Conservation (phyloP, 2,888 invertebrate genomes). For the Salticus scenicus region DNA sequence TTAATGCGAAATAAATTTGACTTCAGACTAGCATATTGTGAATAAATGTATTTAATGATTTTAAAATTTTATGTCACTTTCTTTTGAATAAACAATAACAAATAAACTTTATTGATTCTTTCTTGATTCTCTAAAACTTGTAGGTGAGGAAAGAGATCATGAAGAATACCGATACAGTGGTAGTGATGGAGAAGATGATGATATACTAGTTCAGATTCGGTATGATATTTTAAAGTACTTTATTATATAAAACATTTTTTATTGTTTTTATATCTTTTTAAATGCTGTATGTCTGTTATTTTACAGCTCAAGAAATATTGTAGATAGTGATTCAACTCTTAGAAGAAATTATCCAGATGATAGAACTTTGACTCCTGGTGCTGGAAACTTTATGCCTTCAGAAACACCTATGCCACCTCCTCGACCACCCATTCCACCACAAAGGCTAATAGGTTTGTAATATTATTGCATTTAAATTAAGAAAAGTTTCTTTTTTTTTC, state of each 20-base stretch:
- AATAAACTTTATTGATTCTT: too few relatives aligned
- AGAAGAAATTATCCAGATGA: slow-evolving; percentile 66
- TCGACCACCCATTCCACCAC: slow-evolving; percentile 69
- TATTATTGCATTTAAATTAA: too few relatives aligned
- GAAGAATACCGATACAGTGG: slow-evolving; percentile 70
- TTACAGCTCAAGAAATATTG: slow-evolving; percentile 53
- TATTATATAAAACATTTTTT: background rate
- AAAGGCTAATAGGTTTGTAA: slow-evolving; percentile 64
- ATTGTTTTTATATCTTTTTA: background rate
- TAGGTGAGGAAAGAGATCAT: slow-evolving; percentile 64
- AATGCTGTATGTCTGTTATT: background rate
- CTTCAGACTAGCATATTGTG: too few relatives aligned
- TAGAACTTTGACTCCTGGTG: slow-evolving; percentile 60
- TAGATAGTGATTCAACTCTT: slow-evolving; percentile 62
- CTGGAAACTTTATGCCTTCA: slow-evolving; percentile 47
- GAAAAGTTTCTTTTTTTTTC: background rate
- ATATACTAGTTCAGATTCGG: slow-evolving; percentile 51
- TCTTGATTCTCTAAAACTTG: too few relatives aligned
- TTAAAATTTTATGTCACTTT: too few relatives aligned
- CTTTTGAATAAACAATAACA: too few relatives aligned
- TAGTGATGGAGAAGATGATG: slow-evolving; percentile 71
- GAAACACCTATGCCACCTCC: slow-evolving; percentile 59
- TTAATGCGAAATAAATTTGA: too few relatives aligned
- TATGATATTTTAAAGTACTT: background rate
- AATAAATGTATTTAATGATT: too few relatives aligned